Percentiles rank a stretch among this genome's conserved stretches.
Conservation (phyloP, 1,140 invertebrate species). For the Tetramorium simillimum region DNA sequence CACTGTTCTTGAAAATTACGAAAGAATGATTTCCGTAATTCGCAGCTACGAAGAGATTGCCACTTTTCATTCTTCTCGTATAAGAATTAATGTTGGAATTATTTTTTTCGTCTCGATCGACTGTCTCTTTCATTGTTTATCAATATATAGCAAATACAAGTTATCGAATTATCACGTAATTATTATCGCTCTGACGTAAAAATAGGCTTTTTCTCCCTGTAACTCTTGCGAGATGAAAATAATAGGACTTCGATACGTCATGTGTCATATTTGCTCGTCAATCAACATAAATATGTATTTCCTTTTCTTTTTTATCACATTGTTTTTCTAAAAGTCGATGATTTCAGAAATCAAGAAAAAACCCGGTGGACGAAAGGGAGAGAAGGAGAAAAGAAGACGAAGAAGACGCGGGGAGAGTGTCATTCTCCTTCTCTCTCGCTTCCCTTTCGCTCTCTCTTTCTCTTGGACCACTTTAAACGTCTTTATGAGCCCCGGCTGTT, state of each 20-base stretch:
- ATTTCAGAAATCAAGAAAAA: constrained; percentile 36
- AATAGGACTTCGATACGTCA: background rate
- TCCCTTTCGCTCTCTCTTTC: constrained; percentile 47
- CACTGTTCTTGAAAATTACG: background rate
- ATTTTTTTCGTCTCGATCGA: background rate
- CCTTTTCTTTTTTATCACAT: background rate
- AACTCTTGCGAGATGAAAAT: background rate
- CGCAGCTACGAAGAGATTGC: background rate
- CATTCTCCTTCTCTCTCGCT: constrained; percentile 40
- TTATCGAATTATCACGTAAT: background rate
- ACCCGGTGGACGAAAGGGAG: background rate
- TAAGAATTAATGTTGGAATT: background rate
- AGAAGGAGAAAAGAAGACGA: background rate
- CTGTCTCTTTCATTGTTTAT: background rate
- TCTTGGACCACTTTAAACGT: constrained; percentile 80
- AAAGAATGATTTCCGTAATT: background rate
- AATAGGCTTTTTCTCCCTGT: background rate
- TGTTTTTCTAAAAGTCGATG: background rate
- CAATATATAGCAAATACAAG: background rate
- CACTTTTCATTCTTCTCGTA: background rate
- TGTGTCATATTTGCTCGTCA: background rate
- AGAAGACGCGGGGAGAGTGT: constrained; percentile 6
- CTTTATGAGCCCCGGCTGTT: constrained; percentile 83
- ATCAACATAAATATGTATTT: background rate
- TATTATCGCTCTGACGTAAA: background rate